Evolutionary conservation across 2,797 vertebrate genomes (phyloP), one percentile per base, ranked within the genome.

Genomic region (Sternarchorhynchus goeldii): DNA sequence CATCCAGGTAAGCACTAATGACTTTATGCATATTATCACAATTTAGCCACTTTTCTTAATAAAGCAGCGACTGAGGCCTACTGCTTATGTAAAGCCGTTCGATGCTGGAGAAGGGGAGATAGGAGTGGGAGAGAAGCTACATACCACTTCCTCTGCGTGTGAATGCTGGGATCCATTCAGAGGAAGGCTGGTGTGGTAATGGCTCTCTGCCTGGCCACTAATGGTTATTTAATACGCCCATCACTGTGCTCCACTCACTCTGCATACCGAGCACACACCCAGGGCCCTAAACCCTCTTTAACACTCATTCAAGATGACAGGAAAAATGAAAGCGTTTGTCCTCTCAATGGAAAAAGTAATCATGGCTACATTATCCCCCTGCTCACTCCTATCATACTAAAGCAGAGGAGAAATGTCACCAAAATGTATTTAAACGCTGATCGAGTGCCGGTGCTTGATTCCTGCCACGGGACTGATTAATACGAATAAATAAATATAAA

Each of bases 251-350:
- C 93, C 92, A 93, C 93, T 92, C 94, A 90, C 81, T 75, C 88
- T 94, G 94, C 94, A 95, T 95, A 94, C 91, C 90, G 92, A 92
- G 90, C 73, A 88, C 92, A 82, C 78, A 77, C 60, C 6, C 18
- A 77, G 80, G 71, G 83, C 82, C 76, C 93, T 79, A 94, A 85
- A 83, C 70, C 81, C 78, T 82, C 74, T 77, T 94, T 93, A 96
- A 95, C 93, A 93, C 93, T 96, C 93, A 96, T 95, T 94, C 95
- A 94, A 95, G 94, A 94, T 94, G 94, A 95, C 95, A 95, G 94
- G 85, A 94, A 94, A 95, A 96, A 95, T 95, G 94, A 95, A 95
- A 95, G 91, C 92, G 90, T 94, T 95, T 94, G 93, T 92, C 92
- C 92, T 93, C 93, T 94, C 93, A 94, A 95, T 95, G 93, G 94